phyloP scores from a whole-genome alignment of 2,797 vertebrate genomes.

The Pitangus sulphuratus region DNA sequence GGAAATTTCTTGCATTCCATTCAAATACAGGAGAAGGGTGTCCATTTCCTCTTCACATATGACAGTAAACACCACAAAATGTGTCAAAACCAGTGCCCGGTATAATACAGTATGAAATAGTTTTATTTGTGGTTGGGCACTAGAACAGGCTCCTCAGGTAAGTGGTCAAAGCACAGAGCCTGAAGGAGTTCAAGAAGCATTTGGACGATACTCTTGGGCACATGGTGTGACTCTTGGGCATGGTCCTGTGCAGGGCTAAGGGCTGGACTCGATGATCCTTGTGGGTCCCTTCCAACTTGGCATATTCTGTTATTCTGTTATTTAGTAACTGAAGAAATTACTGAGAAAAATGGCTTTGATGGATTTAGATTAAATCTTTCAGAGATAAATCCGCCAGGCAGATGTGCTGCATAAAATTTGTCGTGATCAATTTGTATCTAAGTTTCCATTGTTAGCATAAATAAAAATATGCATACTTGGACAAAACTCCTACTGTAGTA shows the following conservation, averaged over 20 bases:
- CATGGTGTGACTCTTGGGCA: neutral
- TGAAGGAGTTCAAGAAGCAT: neutral
- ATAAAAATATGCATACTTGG: conserved; percentile 24
- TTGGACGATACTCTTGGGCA: neutral
- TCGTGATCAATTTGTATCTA: conserved; percentile 26
- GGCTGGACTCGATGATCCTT: neutral
- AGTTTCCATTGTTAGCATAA: conserved; percentile 13
- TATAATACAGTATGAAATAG: neutral
- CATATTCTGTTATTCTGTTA: neutral
- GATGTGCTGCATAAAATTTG: conserved; percentile 57
- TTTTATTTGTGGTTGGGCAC: neutral
- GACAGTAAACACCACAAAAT: neutral
- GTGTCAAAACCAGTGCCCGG: neutral
- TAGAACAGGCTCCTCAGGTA: neutral
- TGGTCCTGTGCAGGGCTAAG: neutral
- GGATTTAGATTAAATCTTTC: conserved; percentile 56
- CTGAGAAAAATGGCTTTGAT: conserved; percentile 30
- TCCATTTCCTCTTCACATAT: neutral
- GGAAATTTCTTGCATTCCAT: neutral
- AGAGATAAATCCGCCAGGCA: conserved; percentile 5
- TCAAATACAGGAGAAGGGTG: neutral
- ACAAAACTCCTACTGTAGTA: neutral
- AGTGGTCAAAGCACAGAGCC: neutral
- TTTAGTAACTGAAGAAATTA: conserved; percentile 22
- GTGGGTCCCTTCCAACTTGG: neutral